phyloP scores from a whole-genome alignment of 2,888 invertebrate species.

The Tanypteryx hageni region DNA sequence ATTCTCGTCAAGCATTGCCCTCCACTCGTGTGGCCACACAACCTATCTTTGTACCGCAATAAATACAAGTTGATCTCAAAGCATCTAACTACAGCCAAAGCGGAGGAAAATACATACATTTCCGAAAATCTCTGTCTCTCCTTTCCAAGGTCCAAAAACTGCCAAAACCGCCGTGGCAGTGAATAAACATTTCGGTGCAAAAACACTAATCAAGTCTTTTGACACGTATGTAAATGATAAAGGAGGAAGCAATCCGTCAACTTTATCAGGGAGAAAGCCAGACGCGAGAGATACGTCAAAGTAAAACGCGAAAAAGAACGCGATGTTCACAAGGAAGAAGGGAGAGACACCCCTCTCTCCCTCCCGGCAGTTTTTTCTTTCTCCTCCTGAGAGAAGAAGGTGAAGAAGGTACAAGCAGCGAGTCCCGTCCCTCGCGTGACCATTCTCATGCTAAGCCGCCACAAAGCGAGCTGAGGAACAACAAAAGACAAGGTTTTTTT shows the following conservation, averaged over 20 bases:
- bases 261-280: constrained; percentile 39
- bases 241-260: constrained; percentile 55
- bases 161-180: constrained; percentile 30
- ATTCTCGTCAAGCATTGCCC: background rate
- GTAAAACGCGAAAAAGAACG: background rate
- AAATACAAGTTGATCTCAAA: constrained; percentile 31
- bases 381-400: background rate
- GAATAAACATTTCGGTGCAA: constrained; percentile 41
- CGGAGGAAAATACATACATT: background rate
- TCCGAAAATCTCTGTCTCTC: background rate
- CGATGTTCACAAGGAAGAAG: background rate
- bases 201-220: constrained; percentile 48
- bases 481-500: constrained; percentile 49
- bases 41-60: constrained; percentile 29
- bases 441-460: constrained; percentile 30
- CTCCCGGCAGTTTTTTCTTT: background rate
- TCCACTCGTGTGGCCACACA: background rate
- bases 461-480: constrained; percentile 24
- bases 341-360: background rate
- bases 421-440: constrained; percentile 14
- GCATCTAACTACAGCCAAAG: constrained; percentile 13
- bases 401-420: background rate
- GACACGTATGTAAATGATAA: constrained; percentile 45
- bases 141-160: background rate
- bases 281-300: constrained; percentile 40